These are phyloP conservation scores for Geodia barretti DNA, from an alignment of 37 sponge, comb jelly and placozoan genomes.

Conservation along the genomic window DNA sequence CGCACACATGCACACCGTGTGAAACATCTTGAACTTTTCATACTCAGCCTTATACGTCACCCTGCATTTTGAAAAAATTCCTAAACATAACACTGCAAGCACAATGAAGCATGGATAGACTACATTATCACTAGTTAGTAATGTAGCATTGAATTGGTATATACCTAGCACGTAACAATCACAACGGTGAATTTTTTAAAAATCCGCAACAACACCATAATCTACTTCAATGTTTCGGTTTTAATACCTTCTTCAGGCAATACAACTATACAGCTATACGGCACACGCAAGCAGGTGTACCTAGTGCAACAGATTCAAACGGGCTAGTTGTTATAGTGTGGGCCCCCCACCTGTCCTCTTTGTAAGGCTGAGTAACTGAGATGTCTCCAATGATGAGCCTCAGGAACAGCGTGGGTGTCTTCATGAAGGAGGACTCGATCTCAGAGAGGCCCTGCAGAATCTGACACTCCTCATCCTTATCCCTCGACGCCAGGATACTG, in stretches of 20 bases:
- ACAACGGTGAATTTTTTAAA: too few species aligned
- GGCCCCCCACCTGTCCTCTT: slow-evolving; percentile 60
- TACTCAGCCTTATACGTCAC: slow-evolving; percentile 62
- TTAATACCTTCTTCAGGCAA: not conserved
- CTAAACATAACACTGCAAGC: too few species aligned
- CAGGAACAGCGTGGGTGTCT: slow-evolving; percentile 24
- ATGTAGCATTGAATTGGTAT: too few species aligned
- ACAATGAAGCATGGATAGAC: too few species aligned
- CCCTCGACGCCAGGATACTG: not conserved
- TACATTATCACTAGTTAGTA: too few species aligned
- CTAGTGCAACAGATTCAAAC: too few species aligned
- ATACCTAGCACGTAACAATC: too few species aligned
- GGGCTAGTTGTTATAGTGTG: too few species aligned
- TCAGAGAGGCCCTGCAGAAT: slow-evolving; percentile 25
- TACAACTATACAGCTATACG: too few species aligned
- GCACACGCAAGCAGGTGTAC: too few species aligned
- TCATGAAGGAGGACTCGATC: slow-evolving; percentile 26
- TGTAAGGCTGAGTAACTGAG: slow-evolving; percentile 33
- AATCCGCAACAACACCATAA: too few species aligned
- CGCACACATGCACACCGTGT: slow-evolving; percentile 33
- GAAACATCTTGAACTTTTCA: slow-evolving; percentile 70
- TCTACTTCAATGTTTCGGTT: not conserved
- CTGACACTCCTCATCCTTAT: not conserved
- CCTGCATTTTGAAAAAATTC: slow-evolving; percentile 24
- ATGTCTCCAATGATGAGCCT: slow-evolving; percentile 52